Base-by-base conservation (phyloP, 2,888 invertebrate genomes). In the Chrysotoxum bicinctum region DNA sequence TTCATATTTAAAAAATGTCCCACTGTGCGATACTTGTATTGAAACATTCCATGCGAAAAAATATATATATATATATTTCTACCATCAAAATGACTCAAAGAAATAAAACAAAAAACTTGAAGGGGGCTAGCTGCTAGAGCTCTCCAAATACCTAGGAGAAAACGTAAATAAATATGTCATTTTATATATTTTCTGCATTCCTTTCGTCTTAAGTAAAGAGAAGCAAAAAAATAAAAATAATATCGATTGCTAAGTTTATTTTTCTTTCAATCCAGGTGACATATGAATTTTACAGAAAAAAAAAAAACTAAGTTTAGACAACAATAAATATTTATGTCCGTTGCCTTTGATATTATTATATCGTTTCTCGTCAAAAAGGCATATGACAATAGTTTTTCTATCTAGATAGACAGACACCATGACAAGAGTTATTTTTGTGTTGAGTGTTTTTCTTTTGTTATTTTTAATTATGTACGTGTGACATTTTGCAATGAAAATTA, bases 241-340 rank as follows among this genome's bases (percentile, higher is more conserved):
- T 79, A 84, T 84, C 64, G 83, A 84, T 84, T 84, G 74, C 74
- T 35, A 56, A 75, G 64, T 74, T 43, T 19, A 62, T 72, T 79
- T 62, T 74, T 48, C 69, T 50, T 54, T 45, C 35, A 58, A 58
- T 37, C 58, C 69, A 70, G 74, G 79, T 84, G 79, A 84, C 79
- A 79, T 74, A 79, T 83, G 78, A 54, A 54, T 56, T 79, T 43
- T 5, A 16, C 16, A 26, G 30, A 26, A 54, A 9, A 26, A 10
- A n/a, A 56, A 32, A 21, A 37, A 21, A 19, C 14, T 35, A 56
- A 12, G 69, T 5, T 4, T n/a, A n/a, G 50, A 26, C 50, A 26
- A n/a, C 50, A 80, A 69, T 43, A 58, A 58, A 58, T 58, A 58
- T 56, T 56, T 56, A 56, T 56, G 58, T 37, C 35, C 58, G 14